Evolutionary conservation across 1,140 invertebrate species (phyloP).

Genomic region (Brachionus sp.): DNA sequence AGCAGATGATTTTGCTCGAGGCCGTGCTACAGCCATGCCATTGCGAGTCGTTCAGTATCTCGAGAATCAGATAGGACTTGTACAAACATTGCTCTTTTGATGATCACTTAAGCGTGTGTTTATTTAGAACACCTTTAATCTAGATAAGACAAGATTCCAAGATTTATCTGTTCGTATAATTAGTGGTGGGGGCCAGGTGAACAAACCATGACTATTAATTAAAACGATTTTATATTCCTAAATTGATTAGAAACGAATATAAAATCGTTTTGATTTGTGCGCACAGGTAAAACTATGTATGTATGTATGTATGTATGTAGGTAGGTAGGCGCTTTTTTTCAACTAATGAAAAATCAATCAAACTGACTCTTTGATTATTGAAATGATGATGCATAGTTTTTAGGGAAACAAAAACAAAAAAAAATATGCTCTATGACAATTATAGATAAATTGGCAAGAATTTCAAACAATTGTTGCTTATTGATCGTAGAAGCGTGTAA

Average conservation of each 20-base stretch:
- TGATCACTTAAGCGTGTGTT: slow-evolving; percentile 25
- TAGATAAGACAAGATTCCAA: not conserved
- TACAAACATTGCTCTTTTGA: not conserved
- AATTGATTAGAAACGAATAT: not conserved
- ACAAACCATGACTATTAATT: not conserved
- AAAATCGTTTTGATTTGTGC: not conserved
- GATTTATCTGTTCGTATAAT: not conserved
- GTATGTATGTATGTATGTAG: not conserved
- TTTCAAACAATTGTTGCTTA: not conserved
- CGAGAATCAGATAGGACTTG: slow-evolving; percentile 12
- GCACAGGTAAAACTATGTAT: not conserved
- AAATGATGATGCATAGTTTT: not conserved
- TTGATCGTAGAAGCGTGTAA: slow-evolving; percentile 30
- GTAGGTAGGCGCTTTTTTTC: not conserved
- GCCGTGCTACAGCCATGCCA: not conserved
- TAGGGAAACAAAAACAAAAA: not conserved
- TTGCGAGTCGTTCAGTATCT: not conserved
- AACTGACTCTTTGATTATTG: not conserved
- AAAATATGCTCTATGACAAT: not conserved
- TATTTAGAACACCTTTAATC: slow-evolving; percentile 22
- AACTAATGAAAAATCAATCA: not conserved
- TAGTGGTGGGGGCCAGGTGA: not conserved
- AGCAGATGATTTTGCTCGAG: not conserved
- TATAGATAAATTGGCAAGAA: not conserved
- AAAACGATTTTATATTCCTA: not conserved